phyloP scores from a whole-genome alignment of 2,797 vertebrate genomes.

The Lagorchestes hirsutus region DNA sequence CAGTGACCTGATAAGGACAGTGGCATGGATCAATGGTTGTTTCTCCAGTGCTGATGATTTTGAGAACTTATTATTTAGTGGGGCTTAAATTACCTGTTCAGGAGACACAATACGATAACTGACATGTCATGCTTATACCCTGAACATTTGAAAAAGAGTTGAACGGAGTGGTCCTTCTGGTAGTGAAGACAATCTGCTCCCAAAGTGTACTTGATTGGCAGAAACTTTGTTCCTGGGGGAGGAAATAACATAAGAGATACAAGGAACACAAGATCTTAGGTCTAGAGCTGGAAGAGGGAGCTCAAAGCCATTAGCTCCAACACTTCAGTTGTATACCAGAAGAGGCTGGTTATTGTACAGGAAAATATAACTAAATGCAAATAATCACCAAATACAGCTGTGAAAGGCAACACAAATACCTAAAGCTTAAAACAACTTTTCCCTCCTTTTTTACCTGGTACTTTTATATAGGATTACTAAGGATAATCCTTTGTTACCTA shows the following conservation, averaged over 20 bases:
- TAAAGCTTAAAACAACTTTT: not conserved
- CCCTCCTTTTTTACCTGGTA: no score
- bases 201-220: not conserved
- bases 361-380: not conserved
- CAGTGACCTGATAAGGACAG: constrained; percentile 8
- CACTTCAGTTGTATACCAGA: not conserved
- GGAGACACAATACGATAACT: not conserved
- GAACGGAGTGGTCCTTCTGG: not conserved
- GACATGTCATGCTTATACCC: not conserved
- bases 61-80: not conserved
- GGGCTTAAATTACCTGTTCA: constrained; percentile 2
- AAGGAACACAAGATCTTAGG: not conserved
- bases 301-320: not conserved
- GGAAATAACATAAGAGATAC: not conserved
- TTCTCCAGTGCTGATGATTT: not conserved
- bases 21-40: not conserved
- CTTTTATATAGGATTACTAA: not conserved
- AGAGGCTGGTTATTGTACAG: not conserved
- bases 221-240: not conserved
- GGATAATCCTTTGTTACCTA: not conserved
- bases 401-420: not conserved
- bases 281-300: not conserved
- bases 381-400: not conserved
- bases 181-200: not conserved
- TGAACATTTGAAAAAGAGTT: not conserved